Conservation (phyloP, 30 jellyfish, hydroid and myxozoan genomes). For the Sanderia malayensis region DNA sequence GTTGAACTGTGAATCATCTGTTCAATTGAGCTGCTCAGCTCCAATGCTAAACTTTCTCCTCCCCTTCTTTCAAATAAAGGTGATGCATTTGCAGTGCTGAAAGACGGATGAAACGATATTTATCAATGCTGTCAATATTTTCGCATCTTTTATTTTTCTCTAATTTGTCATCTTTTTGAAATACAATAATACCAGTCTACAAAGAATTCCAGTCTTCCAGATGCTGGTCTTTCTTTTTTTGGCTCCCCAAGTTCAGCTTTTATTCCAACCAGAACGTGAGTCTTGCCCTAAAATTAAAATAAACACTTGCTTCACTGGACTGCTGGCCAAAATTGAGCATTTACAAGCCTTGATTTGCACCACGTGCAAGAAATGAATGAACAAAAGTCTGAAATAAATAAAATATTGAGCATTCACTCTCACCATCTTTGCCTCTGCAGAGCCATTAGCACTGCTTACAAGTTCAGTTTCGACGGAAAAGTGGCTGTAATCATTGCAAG, state of each 20-base stretch:
- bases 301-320: too few relatives aligned
- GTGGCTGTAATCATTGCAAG: slow-evolving; percentile 70
- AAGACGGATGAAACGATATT: too few relatives aligned
- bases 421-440: slow-evolving; percentile 76
- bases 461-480: slow-evolving; percentile 58
- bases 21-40: slow-evolving; percentile 55
- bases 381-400: too few relatives aligned
- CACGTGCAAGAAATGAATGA: too few relatives aligned
- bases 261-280: slow-evolving; percentile 78
- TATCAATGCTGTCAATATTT: too few relatives aligned
- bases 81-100: slow-evolving; percentile 91
- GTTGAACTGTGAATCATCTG: slow-evolving; percentile 46
- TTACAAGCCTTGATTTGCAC: too few relatives aligned
- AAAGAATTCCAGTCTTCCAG: slow-evolving; percentile 63
- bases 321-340: too few relatives aligned
- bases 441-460: slow-evolving; percentile 76
- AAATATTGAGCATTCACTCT: slow-evolving; percentile 1
- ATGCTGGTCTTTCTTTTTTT: slow-evolving; percentile 11
- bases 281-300: slow-evolving; percentile 81
- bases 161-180: too few relatives aligned
- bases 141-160: too few relatives aligned
- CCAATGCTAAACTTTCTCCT: slow-evolving; percentile 67
- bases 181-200: slow-evolving; percentile 97
- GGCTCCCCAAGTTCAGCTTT: slow-evolving; percentile 96
- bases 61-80: slow-evolving; percentile 87